These are phyloP conservation scores for Drosophila tani DNA, from an alignment of 1,140 invertebrate genomes.

Conservation along the genomic window DNA sequence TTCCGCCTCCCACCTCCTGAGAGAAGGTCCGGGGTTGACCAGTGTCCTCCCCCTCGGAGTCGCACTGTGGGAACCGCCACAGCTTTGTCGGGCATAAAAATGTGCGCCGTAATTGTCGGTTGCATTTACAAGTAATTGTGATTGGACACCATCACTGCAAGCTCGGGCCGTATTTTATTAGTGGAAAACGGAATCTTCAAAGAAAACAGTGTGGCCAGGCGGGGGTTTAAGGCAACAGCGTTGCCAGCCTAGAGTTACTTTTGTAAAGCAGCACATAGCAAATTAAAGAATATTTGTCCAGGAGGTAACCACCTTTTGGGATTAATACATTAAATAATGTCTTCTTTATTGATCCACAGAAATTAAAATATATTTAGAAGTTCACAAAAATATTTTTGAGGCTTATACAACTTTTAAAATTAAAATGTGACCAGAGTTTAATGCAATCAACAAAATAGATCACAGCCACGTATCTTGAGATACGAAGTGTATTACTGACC, in stretches of 20 bases:
- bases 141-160: slow-evolving; percentile 59
- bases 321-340: too few species aligned
- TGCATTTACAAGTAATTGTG: slow-evolving; percentile 82
- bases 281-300: background rate
- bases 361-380: background rate
- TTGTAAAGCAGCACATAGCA: too few species aligned
- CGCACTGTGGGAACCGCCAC: slow-evolving; percentile 69
- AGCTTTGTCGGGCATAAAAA: slow-evolving; percentile 74
- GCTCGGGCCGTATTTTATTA: slow-evolving; percentile 9
- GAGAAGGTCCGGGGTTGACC: slow-evolving; percentile 1
- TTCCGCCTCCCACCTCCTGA: slow-evolving; percentile 16
- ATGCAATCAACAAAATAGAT: background rate
- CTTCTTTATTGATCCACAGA: too few species aligned
- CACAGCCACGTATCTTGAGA: too few species aligned
- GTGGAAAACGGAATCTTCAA: background rate
- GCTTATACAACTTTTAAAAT: background rate
- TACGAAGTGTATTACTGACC: too few species aligned
- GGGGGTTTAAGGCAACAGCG: slow-evolving; percentile 1
- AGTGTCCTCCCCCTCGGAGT: slow-evolving; percentile 17
- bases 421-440: background rate
- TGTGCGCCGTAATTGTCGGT: slow-evolving; percentile 70
- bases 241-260: background rate
- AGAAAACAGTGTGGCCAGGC: slow-evolving; percentile 1
- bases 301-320: too few species aligned
- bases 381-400: background rate